Conservation (phyloP, 2,797 vertebrate genomes). For the Diplodus sargus region DNA sequence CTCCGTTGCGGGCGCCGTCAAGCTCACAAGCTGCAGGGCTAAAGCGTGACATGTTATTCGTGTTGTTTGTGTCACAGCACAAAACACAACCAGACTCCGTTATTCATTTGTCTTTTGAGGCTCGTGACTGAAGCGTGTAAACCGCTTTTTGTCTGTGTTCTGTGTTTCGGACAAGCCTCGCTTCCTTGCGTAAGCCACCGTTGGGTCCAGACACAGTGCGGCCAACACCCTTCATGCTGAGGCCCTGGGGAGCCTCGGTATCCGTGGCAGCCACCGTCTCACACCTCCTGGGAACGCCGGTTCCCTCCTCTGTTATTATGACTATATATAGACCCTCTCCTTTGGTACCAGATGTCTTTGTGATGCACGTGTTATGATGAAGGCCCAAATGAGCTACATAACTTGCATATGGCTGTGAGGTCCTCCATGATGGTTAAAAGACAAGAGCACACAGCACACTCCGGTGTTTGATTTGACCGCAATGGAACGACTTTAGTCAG, state of each 20-base stretch:
- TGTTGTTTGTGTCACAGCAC: slow-evolving; percentile 40
- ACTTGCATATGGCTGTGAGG: slow-evolving; percentile 10
- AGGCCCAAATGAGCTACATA: slow-evolving; percentile 43
- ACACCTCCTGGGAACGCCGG: slow-evolving; percentile 72
- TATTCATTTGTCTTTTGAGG: slow-evolving; percentile 47
- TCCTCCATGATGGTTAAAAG: slow-evolving; percentile 21
- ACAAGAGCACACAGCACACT: background rate
- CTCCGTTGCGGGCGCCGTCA: slow-evolving; percentile 43
- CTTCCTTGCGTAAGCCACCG: slow-evolving; percentile 15
- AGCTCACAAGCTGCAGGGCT: slow-evolving; percentile 54
- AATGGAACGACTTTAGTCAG: background rate
- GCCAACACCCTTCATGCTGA: slow-evolving; percentile 45
- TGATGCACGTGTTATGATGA: slow-evolving; percentile 48
- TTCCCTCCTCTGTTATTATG: slow-evolving; percentile 79
- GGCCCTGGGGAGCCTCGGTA: slow-evolving; percentile 55
- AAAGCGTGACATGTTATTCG: slow-evolving; percentile 54
- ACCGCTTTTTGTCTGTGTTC: background rate
- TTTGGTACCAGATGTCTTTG: slow-evolving; percentile 67
- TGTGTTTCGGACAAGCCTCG: background rate
- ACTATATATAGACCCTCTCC: slow-evolving; percentile 76
- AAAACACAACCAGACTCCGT: slow-evolving; percentile 29
- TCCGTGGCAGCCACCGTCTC: slow-evolving; percentile 71
- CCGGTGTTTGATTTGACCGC: background rate
- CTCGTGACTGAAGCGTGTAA: background rate
- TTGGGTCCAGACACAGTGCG: slow-evolving; percentile 31